Evolutionary conservation across 2,888 invertebrate genomes (phyloP).

Genomic region (Drosophila dives): DNA sequence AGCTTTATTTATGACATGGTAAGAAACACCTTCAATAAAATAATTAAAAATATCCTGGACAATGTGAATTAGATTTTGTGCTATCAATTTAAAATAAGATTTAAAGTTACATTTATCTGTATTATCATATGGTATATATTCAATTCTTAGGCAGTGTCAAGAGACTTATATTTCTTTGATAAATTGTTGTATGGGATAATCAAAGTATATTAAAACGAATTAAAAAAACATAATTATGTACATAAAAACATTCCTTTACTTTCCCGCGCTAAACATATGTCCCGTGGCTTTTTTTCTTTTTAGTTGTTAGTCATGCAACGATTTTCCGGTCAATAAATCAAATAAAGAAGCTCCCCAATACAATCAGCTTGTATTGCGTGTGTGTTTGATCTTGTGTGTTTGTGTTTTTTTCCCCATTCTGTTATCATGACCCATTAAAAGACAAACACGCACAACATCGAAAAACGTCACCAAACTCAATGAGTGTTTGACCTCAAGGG

Average conservation of each 20-base stretch:
- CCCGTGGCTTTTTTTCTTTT: neutral
- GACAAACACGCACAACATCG: conserved; percentile 12
- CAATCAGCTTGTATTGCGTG: conserved; percentile 1
- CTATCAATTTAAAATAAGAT: neutral
- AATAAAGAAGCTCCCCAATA: neutral
- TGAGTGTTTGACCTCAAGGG: conserved; percentile 41
- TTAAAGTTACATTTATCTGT: no score
- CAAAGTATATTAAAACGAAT: neutral
- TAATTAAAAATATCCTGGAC: neutral
- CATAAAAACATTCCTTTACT: neutral
- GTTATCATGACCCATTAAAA: neutral
- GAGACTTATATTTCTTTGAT: neutral
- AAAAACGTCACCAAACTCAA: conserved; percentile 3
- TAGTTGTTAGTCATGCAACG: neutral
- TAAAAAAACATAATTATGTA: no score
- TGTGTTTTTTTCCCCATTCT: neutral
- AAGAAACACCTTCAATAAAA: neutral
- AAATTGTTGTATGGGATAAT: neutral
- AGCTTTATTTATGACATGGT: no score
- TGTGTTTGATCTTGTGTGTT: neutral
- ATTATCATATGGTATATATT: no score
- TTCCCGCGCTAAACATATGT: neutral
- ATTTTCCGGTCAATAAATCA: neutral
- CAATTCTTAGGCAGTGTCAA: no score
- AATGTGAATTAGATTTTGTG: no score